Percentiles rank a stretch among this genome's conserved stretches.
Evolutionary conservation across 1,140 invertebrate genomes (phyloP).

Genomic region (Phthorimaea operculella): DNA sequence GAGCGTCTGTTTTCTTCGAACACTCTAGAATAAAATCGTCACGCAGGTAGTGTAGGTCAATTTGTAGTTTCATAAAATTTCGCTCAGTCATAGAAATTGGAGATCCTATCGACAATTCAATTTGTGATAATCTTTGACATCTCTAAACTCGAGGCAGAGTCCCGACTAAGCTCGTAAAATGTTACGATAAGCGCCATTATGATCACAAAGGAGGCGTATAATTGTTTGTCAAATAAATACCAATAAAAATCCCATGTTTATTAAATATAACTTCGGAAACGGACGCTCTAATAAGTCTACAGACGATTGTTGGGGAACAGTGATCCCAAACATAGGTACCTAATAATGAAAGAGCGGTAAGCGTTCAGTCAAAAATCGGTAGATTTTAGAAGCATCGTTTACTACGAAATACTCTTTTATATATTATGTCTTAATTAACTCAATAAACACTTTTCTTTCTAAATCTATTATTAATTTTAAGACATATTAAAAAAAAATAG

Average conservation of each 20-base stretch:
- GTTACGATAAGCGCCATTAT: constrained; percentile 55
- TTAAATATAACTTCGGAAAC: constrained; percentile 56
- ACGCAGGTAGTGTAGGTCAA: too few relatives aligned
- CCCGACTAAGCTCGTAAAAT: constrained; percentile 38
- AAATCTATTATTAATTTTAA: too few relatives aligned
- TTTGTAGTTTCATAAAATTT: too few relatives aligned
- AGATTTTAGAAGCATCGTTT: too few relatives aligned
- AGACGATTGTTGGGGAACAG: constrained; percentile 23
- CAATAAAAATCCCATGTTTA: constrained; percentile 61
- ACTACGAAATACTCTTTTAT: too few relatives aligned
- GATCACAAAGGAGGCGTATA: constrained; percentile 62
- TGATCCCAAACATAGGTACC: too few relatives aligned
- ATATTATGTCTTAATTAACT: too few relatives aligned
- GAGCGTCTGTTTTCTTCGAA: too few relatives aligned
- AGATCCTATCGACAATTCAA: background rate
- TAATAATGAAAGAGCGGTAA: background rate
- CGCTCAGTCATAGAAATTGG: constrained; percentile 26
- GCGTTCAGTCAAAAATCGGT: too few relatives aligned
- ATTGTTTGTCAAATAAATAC: constrained; percentile 67
- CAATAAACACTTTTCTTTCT: too few relatives aligned
- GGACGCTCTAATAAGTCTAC: constrained; percentile 22
- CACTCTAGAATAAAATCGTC: too few relatives aligned
- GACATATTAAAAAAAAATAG: too few relatives aligned
- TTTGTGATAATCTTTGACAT: constrained; percentile 12
- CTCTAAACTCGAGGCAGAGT: constrained; percentile 16